These are phyloP conservation scores for Crossaster papposus DNA, from an alignment of 53 echinoderm and acorn worm species.

Conservation along the genomic window DNA sequence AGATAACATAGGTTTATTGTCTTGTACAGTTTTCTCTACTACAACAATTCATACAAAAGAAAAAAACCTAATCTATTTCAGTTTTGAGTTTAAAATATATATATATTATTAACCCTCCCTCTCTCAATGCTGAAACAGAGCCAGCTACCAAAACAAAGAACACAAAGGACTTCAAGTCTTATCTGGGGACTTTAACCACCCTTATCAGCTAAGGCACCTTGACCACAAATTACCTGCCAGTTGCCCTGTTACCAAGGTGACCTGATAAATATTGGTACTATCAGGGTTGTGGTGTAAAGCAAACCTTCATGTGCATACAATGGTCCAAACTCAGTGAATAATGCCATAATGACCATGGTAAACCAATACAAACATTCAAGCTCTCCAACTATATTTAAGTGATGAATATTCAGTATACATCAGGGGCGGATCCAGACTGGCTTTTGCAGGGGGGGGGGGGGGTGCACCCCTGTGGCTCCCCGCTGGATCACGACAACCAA, in stretches of 20 bases:
- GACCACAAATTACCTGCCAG: background rate
- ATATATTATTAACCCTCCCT: no score
- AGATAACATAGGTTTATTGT: no score
- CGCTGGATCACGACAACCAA: background rate
- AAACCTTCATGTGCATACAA: conserved; percentile 32
- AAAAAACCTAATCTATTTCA: no score
- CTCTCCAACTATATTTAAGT: background rate
- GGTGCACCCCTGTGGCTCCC: no score
- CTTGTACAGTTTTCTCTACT: no score
- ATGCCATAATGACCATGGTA: background rate
- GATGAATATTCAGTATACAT: background rate
- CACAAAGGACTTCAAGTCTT: no score
- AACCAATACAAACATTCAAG: background rate
- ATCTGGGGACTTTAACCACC: no score
- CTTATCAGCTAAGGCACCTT: background rate
- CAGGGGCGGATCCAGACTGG: background rate
- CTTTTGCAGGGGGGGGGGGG: background rate
- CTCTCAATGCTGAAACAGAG: no score
- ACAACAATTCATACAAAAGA: no score
- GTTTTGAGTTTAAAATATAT: no score
- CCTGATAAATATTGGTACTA: background rate
- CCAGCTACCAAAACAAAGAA: no score
- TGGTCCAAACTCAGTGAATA: conserved; percentile 3
- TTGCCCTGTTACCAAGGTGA: background rate
- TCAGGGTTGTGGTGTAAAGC: background rate